Base-by-base conservation (phyloP, 2,888 invertebrate species). In the Selenia dentaria region DNA sequence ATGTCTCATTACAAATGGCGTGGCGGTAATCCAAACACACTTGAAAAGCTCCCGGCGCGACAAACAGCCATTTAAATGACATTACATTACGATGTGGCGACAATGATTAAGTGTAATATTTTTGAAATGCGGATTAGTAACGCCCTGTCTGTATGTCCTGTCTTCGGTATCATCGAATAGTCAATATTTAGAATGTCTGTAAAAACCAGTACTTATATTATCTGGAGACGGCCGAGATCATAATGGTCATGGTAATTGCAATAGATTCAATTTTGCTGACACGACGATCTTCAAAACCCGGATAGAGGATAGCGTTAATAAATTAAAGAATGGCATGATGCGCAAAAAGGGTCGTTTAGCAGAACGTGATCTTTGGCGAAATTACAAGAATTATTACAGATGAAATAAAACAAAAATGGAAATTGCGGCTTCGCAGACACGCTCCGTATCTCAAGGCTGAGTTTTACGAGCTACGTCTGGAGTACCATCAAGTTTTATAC, bases 1-100 rank as follows among this genome's bases (percentile, higher is more conserved):
- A 74, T 71, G 72, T 74, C 73, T 76, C 69, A 75, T 71, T 66
- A 72, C 70, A 75, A 76, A 79, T 74, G 70, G 72, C 65, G 67
- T 79, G 73, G 73, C 70, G 74, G 74, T 64, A 67, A 71, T 64
- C 49, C 62, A 59, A 65, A 66, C 57, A 61, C 61, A 65, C 64
- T 69, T 64, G 57, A 64, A 63, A 59, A 51, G 59, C 55, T 37
- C 37, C 44, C 43, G 24, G 48, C 45, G 46, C 46, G 47, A 58
- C 54, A 59, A 59, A 66, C 56, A 59, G 4, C 54, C 51, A 56
- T 50, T 62, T 64, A 54, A 59, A 51, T 57, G 60, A 49, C 54
- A 57, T 66, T 54, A 60, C 43, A 53, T 50, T 41, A 48, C 31
- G 38, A 55, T 61, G 57, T 57, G 43, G 48, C 40, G 56, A 60